phyloP scores from a whole-genome alignment of 2,888 invertebrate species.

The Aspidiotus rigidus region DNA sequence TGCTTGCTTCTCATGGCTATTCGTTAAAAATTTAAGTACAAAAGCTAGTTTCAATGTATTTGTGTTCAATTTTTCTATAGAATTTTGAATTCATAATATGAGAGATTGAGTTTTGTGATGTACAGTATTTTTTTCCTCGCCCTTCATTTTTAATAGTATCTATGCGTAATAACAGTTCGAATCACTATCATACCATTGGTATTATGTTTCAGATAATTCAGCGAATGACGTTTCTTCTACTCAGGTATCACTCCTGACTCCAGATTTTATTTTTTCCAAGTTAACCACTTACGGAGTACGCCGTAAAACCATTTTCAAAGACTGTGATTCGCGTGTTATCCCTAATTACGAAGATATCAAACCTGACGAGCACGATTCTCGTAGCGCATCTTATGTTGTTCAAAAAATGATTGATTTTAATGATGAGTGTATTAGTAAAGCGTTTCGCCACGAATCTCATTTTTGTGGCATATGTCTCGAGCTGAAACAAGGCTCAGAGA shows the following conservation, averaged over 20 bases:
- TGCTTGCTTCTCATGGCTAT: too few relatives aligned
- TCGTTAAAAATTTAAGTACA: too few relatives aligned
- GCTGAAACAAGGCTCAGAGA: neutral
- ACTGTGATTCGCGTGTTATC: slow-evolving; percentile 8
- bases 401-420: slow-evolving; percentile 17
- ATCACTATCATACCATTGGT: too few relatives aligned
- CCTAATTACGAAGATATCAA: neutral
- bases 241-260: neutral
- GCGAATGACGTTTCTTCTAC: neutral
- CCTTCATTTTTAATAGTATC: too few relatives aligned
- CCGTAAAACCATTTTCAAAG: neutral
- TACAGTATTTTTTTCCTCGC: too few relatives aligned
- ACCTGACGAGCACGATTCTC: too few relatives aligned
- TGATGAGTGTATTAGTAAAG: slow-evolving; percentile 6
- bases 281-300: slow-evolving; percentile 13
- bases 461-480: slow-evolving; percentile 20
- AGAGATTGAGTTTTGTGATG: too few relatives aligned
- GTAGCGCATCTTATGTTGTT: neutral
- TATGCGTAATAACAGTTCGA: too few relatives aligned
- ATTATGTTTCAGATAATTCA: too few relatives aligned
- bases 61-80: too few relatives aligned
- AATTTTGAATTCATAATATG: too few relatives aligned
- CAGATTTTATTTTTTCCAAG: slow-evolving; percentile 3
- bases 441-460: slow-evolving; percentile 8
- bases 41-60: too few relatives aligned